Evolutionary conservation across 2,888 invertebrate species (phyloP), one percentile per base, ranked within the genome.

Genomic region (Cheilosia pagana): DNA sequence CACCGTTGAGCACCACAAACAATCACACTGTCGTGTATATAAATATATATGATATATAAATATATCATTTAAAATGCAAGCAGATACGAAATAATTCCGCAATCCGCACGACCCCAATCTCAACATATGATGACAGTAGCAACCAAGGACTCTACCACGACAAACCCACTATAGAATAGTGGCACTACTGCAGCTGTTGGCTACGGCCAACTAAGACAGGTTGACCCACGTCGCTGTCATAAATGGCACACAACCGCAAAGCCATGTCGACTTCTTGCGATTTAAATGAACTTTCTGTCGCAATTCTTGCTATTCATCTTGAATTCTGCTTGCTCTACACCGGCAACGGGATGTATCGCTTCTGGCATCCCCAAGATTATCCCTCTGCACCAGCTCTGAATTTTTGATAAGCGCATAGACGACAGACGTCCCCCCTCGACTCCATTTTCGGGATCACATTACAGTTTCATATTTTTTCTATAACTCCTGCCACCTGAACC

Each of bases 371-470:
- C 48, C 35, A 55, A 65, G 79, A 85, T 75, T 75, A 85, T 75
- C 45, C 75, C 53, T 55, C 74, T 85, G 85, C 85, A 85, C 59
- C 70, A 81, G 70, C 70, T 57, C 70, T 85, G 83, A 74, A 85
- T 85, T 60, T 85, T 85, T 85, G 79, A 85, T 85, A 79, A 74
- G 67, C 50, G 12, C 35, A 25, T 78, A 68, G 62, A 52, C 77
- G 43, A 63, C 77, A 67, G 62, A 55, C 55, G 55, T 45, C 12
- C 25, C 35, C 43, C 21, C 28, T 55, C 25, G 70, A 55, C 67
- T 78, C 39, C 50, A 41, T 75, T 74, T 83, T 59, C 41, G 31
- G 52, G 63, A 79, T 79, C 74, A 65, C 74, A 79, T 79, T 79
- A 63, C 72, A 65, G 75, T 81, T 85, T 48, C 63, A 74, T 57